phyloP scores from a whole-genome alignment of 2,888 invertebrate species.

The Zootermopsis nevadensis region DNA sequence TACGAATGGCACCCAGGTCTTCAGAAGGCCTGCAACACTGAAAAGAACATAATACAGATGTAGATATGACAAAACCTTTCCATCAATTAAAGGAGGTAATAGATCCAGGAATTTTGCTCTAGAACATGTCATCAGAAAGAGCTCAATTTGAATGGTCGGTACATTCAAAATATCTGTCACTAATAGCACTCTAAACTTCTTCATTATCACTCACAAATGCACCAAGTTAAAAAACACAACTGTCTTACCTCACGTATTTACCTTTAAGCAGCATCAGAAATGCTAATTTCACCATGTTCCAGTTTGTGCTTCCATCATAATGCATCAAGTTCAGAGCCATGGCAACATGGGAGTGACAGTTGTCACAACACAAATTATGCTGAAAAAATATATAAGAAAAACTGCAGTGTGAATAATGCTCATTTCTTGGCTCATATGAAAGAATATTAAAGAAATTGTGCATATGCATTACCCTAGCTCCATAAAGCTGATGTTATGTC shows the following conservation, averaged over 20 bases:
- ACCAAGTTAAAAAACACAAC: neutral
- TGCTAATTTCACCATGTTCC: constrained; percentile 95
- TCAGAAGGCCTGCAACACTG: constrained; percentile 75
- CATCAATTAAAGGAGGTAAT: too few relatives aligned
- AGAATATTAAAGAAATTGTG: neutral
- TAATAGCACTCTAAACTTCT: too few relatives aligned
- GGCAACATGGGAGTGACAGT: constrained; percentile 98
- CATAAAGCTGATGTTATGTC: neutral
- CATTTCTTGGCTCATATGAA: neutral
- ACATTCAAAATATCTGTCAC: too few relatives aligned
- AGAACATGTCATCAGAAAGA: too few relatives aligned
- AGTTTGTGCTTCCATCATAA: constrained; percentile 79
- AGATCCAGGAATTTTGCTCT: too few relatives aligned
- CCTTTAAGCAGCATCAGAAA: constrained; percentile 80
- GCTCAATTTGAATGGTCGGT: too few relatives aligned
- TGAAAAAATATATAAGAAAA: constrained; percentile 60
- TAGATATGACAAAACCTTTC: too few relatives aligned
- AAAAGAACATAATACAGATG: constrained; percentile 56
- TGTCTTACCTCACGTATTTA: constrained; percentile 79
- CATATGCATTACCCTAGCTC: neutral
- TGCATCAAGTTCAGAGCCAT: constrained; percentile 91
- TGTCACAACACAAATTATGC: constrained; percentile 97
- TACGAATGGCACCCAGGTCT: constrained; percentile 87
- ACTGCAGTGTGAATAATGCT: neutral
- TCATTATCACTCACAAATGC: too few relatives aligned